Conservation (phyloP, 64 coral and sea anemone species). For the Pocillopora damicornis region DNA sequence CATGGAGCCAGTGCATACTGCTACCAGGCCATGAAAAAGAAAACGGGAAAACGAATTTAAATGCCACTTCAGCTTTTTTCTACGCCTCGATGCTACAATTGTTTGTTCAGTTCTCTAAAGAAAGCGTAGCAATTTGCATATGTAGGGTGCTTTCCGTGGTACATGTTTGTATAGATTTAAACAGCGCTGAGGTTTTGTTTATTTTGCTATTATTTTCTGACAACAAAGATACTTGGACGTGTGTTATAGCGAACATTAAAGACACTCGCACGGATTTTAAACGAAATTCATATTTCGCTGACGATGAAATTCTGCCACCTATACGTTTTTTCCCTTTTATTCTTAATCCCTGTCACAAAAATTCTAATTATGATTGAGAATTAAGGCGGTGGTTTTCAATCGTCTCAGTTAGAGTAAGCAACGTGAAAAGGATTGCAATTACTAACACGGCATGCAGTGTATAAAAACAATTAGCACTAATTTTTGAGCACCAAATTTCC, state of each 20-base stretch:
- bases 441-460: neutral
- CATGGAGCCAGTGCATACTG: neutral
- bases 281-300: neutral
- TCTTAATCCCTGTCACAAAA: no score
- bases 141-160: neutral
- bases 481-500: neutral
- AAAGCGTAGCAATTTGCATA: constrained; percentile 18
- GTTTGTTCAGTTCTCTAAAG: constrained; percentile 28
- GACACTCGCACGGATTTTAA: neutral
- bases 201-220: neutral
- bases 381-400: neutral
- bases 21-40: neutral
- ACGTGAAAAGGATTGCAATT: constrained; percentile 3
- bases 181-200: neutral
- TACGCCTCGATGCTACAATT: constrained; percentile 30
- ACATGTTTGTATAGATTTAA: no score
- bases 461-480: neutral
- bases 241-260: neutral
- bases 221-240: neutral
- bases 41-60: constrained; percentile 5
- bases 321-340: neutral
- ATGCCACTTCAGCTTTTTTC: neutral
- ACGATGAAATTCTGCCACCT: neutral
- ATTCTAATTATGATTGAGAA: neutral
- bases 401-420: neutral